A percentile compares a stretch with the other conserved stretches of the same genome.
Conservation (phyloP, 2,797 vertebrate species). For the Tapirus indicus region DNA sequence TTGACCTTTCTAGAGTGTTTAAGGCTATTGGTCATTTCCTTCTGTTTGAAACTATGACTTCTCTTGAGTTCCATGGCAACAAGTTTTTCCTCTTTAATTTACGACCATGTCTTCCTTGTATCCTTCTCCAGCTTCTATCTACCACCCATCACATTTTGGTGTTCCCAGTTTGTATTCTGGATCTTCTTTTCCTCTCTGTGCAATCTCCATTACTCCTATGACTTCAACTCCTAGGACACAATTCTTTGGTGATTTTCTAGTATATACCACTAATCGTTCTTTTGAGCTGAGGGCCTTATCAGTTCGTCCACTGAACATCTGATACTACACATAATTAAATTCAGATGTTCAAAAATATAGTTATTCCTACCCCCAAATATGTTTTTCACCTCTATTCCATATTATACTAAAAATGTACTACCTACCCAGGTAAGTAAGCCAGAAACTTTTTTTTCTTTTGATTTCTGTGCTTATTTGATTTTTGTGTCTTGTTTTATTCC, state of each 20-base stretch:
- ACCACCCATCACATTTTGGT: neutral
- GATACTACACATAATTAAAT: neutral
- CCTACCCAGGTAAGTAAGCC: neutral
- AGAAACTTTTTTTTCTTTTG: neutral
- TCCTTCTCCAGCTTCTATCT: neutral
- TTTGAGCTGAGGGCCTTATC: neutral
- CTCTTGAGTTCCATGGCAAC: neutral
- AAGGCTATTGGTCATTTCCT: neutral
- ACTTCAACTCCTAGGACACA: neutral
- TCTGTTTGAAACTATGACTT: neutral
- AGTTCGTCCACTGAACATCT: neutral
- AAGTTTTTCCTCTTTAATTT: neutral
- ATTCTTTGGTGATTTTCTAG: neutral
- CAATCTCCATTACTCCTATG: neutral
- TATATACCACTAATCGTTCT: neutral
- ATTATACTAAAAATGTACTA: neutral
- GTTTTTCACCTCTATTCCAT: neutral
- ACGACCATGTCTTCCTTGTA: neutral
- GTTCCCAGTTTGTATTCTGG: neutral
- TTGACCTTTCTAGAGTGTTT: neutral
- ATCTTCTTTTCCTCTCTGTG: neutral
- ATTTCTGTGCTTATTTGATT: neutral
- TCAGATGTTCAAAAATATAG: neutral
- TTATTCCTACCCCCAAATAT: neutral
- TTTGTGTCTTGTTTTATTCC: neutral